Percentiles rank a stretch among this genome's conserved stretches.
phyloP scores from a whole-genome alignment of 1,140 invertebrate genomes.

The Triops longicaudatus region DNA sequence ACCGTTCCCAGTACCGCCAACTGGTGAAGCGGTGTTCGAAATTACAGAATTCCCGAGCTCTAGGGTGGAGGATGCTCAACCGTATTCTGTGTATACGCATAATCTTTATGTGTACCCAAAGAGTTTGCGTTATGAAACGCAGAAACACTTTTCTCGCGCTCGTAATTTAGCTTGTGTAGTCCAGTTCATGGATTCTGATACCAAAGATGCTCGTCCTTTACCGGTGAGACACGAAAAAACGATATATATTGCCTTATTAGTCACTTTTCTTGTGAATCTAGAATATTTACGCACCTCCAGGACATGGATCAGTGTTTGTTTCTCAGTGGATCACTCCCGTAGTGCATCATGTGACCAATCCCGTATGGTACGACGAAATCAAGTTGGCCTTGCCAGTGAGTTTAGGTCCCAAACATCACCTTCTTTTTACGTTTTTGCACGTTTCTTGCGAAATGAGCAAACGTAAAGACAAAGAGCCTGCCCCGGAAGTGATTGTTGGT shows the following conservation, averaged over 20 bases:
- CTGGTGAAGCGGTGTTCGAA: slow-evolving; percentile 62
- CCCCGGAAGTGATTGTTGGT: slow-evolving; percentile 75
- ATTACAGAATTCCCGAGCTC: slow-evolving; percentile 68
- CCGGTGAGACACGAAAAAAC: slow-evolving; percentile 43
- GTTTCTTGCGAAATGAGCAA: slow-evolving; percentile 67
- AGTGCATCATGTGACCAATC: slow-evolving; percentile 69
- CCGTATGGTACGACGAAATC: slow-evolving; percentile 81
- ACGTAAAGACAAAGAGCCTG: slow-evolving; percentile 63
- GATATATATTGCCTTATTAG: slow-evolving; percentile 16
- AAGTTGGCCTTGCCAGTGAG: slow-evolving; percentile 73
- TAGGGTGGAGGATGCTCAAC: slow-evolving; percentile 59
- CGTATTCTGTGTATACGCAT: slow-evolving; percentile 72
- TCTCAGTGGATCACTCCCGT: slow-evolving; percentile 56
- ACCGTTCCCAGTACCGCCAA: slow-evolving; percentile 69
- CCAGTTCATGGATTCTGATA: slow-evolving; percentile 71
- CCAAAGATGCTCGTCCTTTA: slow-evolving; percentile 56
- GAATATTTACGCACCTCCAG: slow-evolving; percentile 67
- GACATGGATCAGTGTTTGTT: slow-evolving; percentile 50
- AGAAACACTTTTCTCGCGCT: slow-evolving; percentile 76
- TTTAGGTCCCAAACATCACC: slow-evolving; percentile 64
- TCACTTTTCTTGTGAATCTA: slow-evolving; percentile 38
- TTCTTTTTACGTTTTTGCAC: slow-evolving; percentile 82
- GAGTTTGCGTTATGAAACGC: slow-evolving; percentile 77
- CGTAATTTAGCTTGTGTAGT: slow-evolving; percentile 83
- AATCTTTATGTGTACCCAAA: slow-evolving; percentile 85